Evolutionary conservation across 1,140 invertebrate genomes (phyloP).

Genomic region (Pseudomyrmex gracilis): DNA sequence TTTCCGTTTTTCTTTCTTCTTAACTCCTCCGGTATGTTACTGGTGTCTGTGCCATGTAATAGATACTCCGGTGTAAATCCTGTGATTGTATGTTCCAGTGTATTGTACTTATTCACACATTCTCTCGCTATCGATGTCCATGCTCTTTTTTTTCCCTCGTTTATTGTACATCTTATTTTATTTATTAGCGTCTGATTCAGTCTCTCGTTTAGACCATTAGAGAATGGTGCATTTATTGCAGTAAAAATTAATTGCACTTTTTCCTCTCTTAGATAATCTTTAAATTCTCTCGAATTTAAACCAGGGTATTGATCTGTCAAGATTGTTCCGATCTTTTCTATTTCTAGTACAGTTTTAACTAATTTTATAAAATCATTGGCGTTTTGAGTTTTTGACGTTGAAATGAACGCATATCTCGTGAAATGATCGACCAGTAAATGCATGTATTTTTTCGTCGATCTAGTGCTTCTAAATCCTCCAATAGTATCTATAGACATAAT

Average conservation of each 20-base stretch:
- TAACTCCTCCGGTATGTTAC: slow-evolving; percentile 74
- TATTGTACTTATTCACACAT: slow-evolving; percentile 80
- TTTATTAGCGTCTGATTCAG: too few relatives aligned
- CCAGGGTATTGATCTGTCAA: slow-evolving; percentile 80
- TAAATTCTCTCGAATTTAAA: slow-evolving; percentile 79
- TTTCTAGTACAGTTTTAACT: slow-evolving; percentile 4
- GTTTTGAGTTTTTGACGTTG: slow-evolving; percentile 68
- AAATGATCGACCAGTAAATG: too few relatives aligned
- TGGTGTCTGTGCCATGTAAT: slow-evolving; percentile 75
- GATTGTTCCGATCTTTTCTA: slow-evolving; percentile 68
- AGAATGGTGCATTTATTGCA: slow-evolving; percentile 57
- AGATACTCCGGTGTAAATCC: slow-evolving; percentile 78
- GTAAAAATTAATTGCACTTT: slow-evolving; percentile 76
- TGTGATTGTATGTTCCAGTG: slow-evolving; percentile 78
- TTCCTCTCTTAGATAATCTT: slow-evolving; percentile 71
- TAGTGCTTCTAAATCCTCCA: slow-evolving; percentile 64
- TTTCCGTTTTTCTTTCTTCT: slow-evolving; percentile 59
- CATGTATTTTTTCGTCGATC: slow-evolving; percentile 51
- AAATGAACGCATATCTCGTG: too few relatives aligned
- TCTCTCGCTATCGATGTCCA: slow-evolving; percentile 80
- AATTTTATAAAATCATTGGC: slow-evolving; percentile 79
- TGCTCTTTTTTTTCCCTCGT: slow-evolving; percentile 72
- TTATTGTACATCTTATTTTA: slow-evolving; percentile 76
- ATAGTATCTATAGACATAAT: slow-evolving; percentile 79
- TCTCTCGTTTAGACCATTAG: too few relatives aligned